Evolutionary conservation across 2,113 vertebrate genomes (phyloP).

Genomic region (Tichodroma muraria): DNA sequence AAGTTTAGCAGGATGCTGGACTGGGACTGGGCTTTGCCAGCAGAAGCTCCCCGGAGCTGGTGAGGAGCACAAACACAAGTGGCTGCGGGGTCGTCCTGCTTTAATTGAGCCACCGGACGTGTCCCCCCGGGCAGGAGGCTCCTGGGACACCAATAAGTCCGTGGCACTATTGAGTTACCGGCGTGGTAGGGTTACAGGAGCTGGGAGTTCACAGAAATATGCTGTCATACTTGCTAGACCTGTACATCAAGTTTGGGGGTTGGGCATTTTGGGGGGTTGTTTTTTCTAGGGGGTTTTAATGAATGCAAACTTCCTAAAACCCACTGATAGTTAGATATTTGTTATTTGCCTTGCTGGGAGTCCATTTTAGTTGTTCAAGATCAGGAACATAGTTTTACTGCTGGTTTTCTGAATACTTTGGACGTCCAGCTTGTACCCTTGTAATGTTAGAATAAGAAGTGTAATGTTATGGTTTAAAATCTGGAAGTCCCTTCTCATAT

Average conservation of each 20-base stretch:
- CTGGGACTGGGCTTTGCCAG: neutral
- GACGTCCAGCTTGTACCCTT: neutral
- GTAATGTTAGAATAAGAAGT: no score
- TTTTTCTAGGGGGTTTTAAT: neutral
- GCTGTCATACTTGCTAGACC: constrained; percentile 39
- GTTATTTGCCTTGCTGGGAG: neutral
- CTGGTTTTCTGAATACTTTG: neutral
- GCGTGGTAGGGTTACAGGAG: constrained; percentile 29
- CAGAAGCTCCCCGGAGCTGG: neutral
- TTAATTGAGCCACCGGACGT: neutral
- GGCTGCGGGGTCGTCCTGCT: neutral
- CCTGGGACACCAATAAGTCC: neutral
- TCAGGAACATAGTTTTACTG: neutral
- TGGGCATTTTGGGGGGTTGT: neutral
- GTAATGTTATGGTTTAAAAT: neutral
- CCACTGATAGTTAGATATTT: neutral
- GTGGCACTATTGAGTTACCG: neutral
- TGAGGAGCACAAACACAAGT: neutral
- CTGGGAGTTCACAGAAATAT: constrained; percentile 48
- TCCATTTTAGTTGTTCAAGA: neutral
- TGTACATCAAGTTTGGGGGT: constrained; percentile 32
- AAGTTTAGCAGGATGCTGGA: neutral
- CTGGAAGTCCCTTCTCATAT: neutral
- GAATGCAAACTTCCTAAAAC: neutral
- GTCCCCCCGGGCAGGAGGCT: neutral